Evolutionary conservation across 2,113 vertebrate species (phyloP), one percentile per base, ranked within the genome.

Genomic region (Syngnathus floridae): DNA sequence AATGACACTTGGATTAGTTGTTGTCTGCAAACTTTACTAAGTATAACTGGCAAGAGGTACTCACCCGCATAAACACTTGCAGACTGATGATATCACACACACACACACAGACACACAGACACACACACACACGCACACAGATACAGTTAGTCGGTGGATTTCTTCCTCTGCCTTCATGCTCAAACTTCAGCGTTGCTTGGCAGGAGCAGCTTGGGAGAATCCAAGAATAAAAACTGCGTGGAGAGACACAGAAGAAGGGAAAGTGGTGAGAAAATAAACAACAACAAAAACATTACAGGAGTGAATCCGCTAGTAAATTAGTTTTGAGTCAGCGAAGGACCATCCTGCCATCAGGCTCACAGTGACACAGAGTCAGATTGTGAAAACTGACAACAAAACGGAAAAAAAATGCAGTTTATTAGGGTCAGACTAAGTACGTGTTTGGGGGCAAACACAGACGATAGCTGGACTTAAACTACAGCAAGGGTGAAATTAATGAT

Each of bases 41-140:
- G 12, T 31, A 2, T 13, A 55, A 56, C 54, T 56, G 57, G 16
- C 22, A 16, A 63, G 58, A 54, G 46, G 16, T 40, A 82, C 95
- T 95, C 91, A 97, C 94, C 93, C 93, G 95, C 93, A 95, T 93
- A 76, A 93, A 94, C 80, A 93, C 92, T 72, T 95, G 93, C 82
- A 94, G 90, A 65, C 91, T 90, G 82, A 94, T 81, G 94, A 91
- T 87, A 94, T 93, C 69, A 90, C 88, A 93, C 92, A 95, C 13
- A 94, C 71, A 22, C 92, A 91, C 7, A 26, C 26, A n/a, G n/a
- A 26, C 26, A 26, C 22, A 26, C 22, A 2, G 1, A 26, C 69
- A 90, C 88, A 93, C 92, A 95, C 13, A 94, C 71, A 21, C 92
- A 91, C 7, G 26, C 26, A 31, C 26, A 31, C 26, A 31, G 26